A percentile compares a stretch with the other conserved stretches of the same genome.
Conservation (phyloP, 2,113 vertebrate genomes). For the Arizona elegans region DNA sequence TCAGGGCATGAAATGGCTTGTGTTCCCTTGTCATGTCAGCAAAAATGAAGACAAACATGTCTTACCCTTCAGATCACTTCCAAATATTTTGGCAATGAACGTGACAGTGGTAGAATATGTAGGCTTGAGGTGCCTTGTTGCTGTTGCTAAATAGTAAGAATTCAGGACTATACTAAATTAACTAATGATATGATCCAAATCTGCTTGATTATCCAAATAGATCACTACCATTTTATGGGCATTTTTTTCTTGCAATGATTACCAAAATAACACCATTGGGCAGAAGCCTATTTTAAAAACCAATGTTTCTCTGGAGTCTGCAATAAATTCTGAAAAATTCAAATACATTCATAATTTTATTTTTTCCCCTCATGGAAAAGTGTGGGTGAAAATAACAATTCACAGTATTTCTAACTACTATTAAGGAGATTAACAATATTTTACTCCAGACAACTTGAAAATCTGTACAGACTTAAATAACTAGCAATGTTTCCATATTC, state of each 20-base stretch:
- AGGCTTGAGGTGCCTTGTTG: background rate
- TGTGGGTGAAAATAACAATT: background rate
- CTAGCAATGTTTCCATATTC: background rate
- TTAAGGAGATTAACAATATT: background rate
- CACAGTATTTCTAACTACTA: background rate
- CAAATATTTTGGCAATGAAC: background rate
- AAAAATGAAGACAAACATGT: background rate
- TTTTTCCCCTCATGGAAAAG: background rate
- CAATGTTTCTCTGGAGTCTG: background rate
- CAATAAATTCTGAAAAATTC: background rate
- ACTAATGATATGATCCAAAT: background rate
- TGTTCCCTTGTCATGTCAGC: background rate
- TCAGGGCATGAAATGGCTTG: background rate
- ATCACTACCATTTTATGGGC: background rate
- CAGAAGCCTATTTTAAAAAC: background rate
- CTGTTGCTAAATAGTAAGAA: background rate
- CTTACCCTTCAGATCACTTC: background rate
- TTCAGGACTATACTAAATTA: background rate
- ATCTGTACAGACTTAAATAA: background rate
- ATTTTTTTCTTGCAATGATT: background rate
- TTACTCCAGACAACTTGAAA: background rate
- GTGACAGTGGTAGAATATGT: background rate
- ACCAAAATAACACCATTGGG: slow-evolving; percentile 3
- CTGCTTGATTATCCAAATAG: background rate
- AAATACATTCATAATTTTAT: background rate